A percentile compares a stretch with the other conserved stretches of the same genome.
These are phyloP conservation scores for Ceratothoa steindachneri DNA, from an alignment of 2,888 invertebrate genomes.

Conservation along the genomic window DNA sequence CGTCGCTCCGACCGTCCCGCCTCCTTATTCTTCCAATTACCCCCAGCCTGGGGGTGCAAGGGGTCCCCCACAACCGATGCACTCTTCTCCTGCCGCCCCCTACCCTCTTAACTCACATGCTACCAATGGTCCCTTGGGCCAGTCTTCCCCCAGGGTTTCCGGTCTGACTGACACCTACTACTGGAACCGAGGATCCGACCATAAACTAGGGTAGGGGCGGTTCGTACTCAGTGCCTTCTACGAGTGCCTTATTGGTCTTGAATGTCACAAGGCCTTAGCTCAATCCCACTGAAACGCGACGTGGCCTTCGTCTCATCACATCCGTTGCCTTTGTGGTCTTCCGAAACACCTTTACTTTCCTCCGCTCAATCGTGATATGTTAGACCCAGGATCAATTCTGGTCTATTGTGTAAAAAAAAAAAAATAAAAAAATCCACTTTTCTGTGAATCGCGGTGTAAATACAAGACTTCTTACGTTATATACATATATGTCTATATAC, in stretches of 20 bases:
- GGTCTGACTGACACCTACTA: slow-evolving; percentile 26
- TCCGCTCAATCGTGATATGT: too few species aligned
- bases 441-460: not conserved
- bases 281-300: not conserved
- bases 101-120: slow-evolving; percentile 21
- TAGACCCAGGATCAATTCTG: too few species aligned
- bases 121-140: slow-evolving; percentile 45
- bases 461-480: not conserved
- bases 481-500: not conserved
- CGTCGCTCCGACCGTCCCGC: not conserved
- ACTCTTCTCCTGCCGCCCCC: slow-evolving; percentile 40
- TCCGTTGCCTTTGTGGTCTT: not conserved
- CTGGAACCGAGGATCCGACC: slow-evolving; percentile 32
- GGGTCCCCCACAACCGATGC: slow-evolving; percentile 33
- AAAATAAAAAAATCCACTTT: not conserved
- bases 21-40: slow-evolving; percentile 19
- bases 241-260: not conserved
- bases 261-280: not conserved
- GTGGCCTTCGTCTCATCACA: not conserved
- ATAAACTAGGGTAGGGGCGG: slow-evolving; percentile 16
- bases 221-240: not conserved
- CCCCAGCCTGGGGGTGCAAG: slow-evolving; percentile 38
- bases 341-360: too few species aligned
- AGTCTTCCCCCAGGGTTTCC: slow-evolving; percentile 42
- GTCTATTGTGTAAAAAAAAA: too few species aligned